Percentiles rank a stretch among this genome's conserved stretches.
Conservation (phyloP, 2,113 vertebrate species). For the Hyperoodon ampullatus region DNA sequence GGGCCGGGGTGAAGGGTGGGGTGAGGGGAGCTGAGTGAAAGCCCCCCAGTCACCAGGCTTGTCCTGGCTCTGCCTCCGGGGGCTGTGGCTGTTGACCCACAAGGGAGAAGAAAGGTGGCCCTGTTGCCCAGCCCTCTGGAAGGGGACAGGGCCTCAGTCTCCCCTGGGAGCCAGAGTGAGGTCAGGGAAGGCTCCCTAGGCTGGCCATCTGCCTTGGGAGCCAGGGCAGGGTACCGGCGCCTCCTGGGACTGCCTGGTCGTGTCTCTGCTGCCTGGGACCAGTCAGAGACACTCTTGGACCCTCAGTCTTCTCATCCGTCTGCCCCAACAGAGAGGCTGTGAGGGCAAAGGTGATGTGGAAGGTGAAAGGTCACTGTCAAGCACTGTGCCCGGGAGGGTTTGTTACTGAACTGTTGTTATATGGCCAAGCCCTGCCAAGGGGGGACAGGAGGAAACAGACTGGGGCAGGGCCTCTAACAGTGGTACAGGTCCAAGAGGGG, state of each 20-base stretch:
- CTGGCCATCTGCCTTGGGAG: background rate
- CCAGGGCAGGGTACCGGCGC: background rate
- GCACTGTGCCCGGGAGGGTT: background rate
- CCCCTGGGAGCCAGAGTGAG: background rate
- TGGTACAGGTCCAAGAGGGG: background rate
- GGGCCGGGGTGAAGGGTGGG: background rate
- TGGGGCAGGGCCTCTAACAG: background rate
- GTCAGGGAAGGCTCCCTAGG: background rate
- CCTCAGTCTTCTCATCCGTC: background rate
- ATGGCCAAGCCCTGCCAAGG: background rate
- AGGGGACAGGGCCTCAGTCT: background rate
- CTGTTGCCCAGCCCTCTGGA: background rate
- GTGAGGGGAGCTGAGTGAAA: background rate
- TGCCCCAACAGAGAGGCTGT: background rate
- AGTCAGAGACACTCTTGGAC: background rate
- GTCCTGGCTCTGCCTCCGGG: conserved; percentile 14
- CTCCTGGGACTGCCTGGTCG: background rate
- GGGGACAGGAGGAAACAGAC: background rate
- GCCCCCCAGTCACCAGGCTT: conserved; percentile 8
- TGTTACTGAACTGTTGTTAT: background rate
- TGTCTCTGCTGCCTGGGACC: background rate
- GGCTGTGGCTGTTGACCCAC: conserved; percentile 58
- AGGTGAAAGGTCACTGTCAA: background rate
- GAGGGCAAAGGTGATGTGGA: background rate
- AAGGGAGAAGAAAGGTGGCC: conserved; percentile 60